Base-by-base conservation (phyloP, 2,888 invertebrate species). In the Leptinotarsa tumamoca region DNA sequence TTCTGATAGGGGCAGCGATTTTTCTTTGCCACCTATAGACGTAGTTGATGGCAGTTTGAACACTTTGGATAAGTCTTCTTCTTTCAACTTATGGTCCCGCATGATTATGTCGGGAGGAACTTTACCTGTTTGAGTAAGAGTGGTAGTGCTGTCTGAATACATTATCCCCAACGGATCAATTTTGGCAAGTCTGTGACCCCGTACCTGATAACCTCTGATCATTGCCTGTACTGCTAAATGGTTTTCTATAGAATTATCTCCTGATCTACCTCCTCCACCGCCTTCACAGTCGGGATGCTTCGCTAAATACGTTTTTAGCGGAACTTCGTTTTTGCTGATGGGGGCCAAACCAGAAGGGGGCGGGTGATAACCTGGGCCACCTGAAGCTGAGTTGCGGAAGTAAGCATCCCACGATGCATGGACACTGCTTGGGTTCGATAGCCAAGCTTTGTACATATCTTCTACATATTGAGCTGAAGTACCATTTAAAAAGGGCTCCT, bases 201-300 rank as follows among this genome's bases (percentile, higher is more conserved):
- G 94, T 75, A 99, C 99, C 96, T 99, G 99, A 88, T 98, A 99
- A 86, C 98, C 98, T 87, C 99, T 92, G 88, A 99, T 99, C 89
- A 99, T 96, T 75, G 98, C 96, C 88, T 99, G 98, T 14, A 99
- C 98, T 69, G 98, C 97, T 80, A 99, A 91, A 91, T 99, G 98
- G 89, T 99, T 99, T 85, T 98, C 97, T 84, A 99, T 98, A 81
- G 95, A 92, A 89, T 96, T 96, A 84, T 50, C 61, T 61, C 15
- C 15, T 72, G 10, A 17, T n/a, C 3, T 23, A 58, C 13, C 58
- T 58, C 27, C 58, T 23, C 58, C 58, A 14, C 58, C 23, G 4
- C 58, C 58, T 58, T 13, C 58, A 14, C 21, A 23, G 58, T 23
- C 58, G 21, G 58, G 23, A 4, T 23, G 23, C 58, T 52, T 43